Conservation (phyloP, 1,140 invertebrate genomes). For the Drosophila orena region DNA sequence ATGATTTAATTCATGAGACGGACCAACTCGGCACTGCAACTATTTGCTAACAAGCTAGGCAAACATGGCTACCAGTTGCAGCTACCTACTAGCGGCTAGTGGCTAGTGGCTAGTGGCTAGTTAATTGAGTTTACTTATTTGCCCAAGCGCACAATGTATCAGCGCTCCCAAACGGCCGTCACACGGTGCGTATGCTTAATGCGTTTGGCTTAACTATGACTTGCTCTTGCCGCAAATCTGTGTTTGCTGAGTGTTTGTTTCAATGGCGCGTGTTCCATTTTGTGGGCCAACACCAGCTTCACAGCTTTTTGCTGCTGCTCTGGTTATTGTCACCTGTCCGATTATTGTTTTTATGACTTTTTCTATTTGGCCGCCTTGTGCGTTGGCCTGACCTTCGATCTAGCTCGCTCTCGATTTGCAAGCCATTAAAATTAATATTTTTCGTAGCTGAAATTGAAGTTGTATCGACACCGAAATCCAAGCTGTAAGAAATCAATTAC, state of each 20-base stretch:
- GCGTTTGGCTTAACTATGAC: slow-evolving; percentile 52
- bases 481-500: slow-evolving; percentile 73
- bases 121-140: slow-evolving; percentile 56
- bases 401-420: slow-evolving; percentile 68
- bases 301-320: slow-evolving; percentile 53
- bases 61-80: slow-evolving; percentile 60
- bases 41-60: slow-evolving; percentile 70
- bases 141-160: slow-evolving; percentile 26
- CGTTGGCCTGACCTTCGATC: slow-evolving; percentile 65
- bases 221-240: slow-evolving; percentile 17
- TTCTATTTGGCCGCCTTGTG: slow-evolving; percentile 64
- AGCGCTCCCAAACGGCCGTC: slow-evolving; percentile 52
- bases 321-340: slow-evolving; percentile 78
- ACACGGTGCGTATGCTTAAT: slow-evolving; percentile 72
- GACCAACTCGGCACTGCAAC: slow-evolving; percentile 31
- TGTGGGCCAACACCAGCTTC: slow-evolving; percentile 53
- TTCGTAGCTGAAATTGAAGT: slow-evolving; percentile 59
- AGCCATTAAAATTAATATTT: slow-evolving; percentile 63
- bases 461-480: slow-evolving; percentile 53
- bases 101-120: slow-evolving; percentile 14
- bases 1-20: slow-evolving; percentile 45
- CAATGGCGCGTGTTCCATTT: slow-evolving; percentile 70
- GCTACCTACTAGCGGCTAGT: slow-evolving; percentile 28
- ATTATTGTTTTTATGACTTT: slow-evolving; percentile 67
- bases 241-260: slow-evolving; percentile 31